These are phyloP conservation scores for Drosophila elegans DNA, from an alignment of 1,140 invertebrate genomes.

Conservation along the genomic window DNA sequence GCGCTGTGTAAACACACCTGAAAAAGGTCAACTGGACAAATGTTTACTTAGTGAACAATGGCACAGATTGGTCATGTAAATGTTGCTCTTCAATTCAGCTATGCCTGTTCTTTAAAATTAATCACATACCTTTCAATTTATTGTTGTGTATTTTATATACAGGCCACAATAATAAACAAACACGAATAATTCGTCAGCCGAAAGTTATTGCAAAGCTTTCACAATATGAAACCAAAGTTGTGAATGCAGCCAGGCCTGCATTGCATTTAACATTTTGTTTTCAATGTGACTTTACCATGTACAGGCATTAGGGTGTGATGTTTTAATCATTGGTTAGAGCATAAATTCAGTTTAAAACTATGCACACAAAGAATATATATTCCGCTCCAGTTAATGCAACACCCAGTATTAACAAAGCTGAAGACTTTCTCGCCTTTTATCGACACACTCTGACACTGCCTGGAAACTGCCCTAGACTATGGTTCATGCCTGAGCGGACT, in stretches of 20 bases:
- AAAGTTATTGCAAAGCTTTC: conserved; percentile 32
- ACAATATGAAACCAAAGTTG: conserved; percentile 11
- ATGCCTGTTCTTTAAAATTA: conserved; percentile 18
- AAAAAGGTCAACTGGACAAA: conserved; percentile 46
- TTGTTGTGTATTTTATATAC: conserved; percentile 11
- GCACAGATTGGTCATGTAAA: conserved; percentile 2
- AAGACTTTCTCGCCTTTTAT: conserved; percentile 14
- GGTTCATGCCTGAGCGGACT: conserved; percentile 38
- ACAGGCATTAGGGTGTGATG: conserved; percentile 11
- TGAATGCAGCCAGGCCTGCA: conserved; percentile 28
- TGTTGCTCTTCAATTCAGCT: conserved; percentile 20
- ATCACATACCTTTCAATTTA: conserved; percentile 32
- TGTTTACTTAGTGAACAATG: conserved; percentile 44
- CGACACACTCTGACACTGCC: conserved; percentile 20
- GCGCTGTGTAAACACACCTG: conserved; percentile 39
- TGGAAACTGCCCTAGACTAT: conserved; percentile 30
- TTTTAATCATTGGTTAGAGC: conserved; percentile 20
- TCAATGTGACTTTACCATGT: conserved; percentile 9
- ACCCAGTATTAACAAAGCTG: conserved; percentile 3
- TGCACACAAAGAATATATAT: conserved; percentile 18
- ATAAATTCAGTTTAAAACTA: conserved; percentile 1
- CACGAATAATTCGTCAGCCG: conserved; percentile 30
- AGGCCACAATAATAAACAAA: conserved; percentile 26
- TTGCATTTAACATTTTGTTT: conserved; percentile 28
- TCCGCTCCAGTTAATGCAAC: conserved; percentile 33